These are phyloP conservation scores for Crocodylus rhombifer DNA, from an alignment of 2,797 vertebrate species.

Conservation along the genomic window DNA sequence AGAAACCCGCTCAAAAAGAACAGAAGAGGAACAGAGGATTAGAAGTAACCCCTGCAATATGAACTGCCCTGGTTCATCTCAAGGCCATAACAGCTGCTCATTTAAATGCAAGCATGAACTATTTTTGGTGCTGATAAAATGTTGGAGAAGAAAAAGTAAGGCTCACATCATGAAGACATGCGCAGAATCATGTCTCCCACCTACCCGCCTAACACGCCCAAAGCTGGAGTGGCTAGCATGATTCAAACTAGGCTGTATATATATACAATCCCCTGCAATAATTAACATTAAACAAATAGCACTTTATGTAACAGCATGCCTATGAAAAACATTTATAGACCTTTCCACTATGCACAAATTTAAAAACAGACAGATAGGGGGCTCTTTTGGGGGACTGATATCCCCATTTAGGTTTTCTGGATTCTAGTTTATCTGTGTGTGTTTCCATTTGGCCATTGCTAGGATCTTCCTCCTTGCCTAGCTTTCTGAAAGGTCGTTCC, in stretches of 20 bases:
- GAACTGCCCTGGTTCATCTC: background rate
- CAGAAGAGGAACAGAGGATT: constrained; percentile 19
- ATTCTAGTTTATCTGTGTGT: background rate
- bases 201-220: background rate
- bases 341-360: background rate
- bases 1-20: background rate
- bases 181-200: background rate
- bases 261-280: background rate
- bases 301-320: background rate
- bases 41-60: constrained; percentile 11
- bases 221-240: background rate
- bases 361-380: background rate
- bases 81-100: background rate
- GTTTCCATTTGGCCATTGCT: background rate
- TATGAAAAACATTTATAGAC: background rate
- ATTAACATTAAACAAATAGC: background rate
- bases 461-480: background rate
- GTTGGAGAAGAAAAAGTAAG: background rate
- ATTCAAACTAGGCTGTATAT: background rate
- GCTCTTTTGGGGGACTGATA: background rate
- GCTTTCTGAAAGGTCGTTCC: background rate
- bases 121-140: background rate
- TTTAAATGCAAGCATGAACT: background rate
- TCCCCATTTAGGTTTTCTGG: background rate
- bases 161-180: background rate